Percentiles rank a stretch among this genome's conserved stretches.
These are phyloP conservation scores for Cantharis lateralis DNA, from an alignment of 2,888 invertebrate genomes.

Conservation along the genomic window DNA sequence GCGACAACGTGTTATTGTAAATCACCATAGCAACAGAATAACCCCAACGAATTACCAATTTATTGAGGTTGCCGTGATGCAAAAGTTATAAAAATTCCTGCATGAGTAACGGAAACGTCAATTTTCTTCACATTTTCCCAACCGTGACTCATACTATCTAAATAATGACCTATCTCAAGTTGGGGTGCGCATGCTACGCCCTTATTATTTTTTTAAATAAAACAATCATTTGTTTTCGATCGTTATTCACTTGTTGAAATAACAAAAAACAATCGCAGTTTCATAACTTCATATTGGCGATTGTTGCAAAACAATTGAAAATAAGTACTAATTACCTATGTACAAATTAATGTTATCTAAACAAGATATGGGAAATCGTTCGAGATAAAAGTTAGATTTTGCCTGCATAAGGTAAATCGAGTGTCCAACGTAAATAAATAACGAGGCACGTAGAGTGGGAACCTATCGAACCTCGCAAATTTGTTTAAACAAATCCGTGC, in stretches of 20 bases:
- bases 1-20: neutral
- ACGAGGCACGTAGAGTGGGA: neutral
- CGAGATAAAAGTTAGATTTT: neutral
- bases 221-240: neutral
- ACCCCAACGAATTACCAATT: neutral
- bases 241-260: neutral
- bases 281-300: neutral
- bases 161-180: conserved; percentile 27
- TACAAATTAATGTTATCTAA: neutral
- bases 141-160: conserved; percentile 22
- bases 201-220: neutral
- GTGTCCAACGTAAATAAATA: neutral
- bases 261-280: neutral
- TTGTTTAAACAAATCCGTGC: neutral
- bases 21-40: neutral
- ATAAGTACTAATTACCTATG: neutral
- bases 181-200: conserved; percentile 14
- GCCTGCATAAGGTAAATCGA: neutral
- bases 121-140: conserved; percentile 8
- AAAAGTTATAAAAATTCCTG: neutral
- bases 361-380: neutral
- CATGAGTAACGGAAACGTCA: conserved; percentile 4
- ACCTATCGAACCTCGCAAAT: neutral
- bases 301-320: neutral
- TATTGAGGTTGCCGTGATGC: neutral